Evolutionary conservation across 2,113 vertebrate species (phyloP), one percentile per base, ranked within the genome.

Genomic region (Reinhardtius hippoglossoides): DNA sequence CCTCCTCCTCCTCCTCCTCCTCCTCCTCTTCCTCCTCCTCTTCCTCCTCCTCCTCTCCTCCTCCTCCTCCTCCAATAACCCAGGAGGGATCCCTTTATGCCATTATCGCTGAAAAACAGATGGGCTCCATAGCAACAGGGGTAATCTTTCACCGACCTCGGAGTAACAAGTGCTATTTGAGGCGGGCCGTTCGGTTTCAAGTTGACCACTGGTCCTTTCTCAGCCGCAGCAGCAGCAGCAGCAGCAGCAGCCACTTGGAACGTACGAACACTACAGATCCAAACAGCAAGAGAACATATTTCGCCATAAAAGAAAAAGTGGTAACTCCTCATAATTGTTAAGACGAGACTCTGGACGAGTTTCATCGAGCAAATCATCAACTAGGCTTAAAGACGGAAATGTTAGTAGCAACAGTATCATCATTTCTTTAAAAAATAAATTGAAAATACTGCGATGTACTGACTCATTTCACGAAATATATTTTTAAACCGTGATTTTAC

Each of bases 41-140:
- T 31, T 2, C 12, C 40, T n/a, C n/a, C n/a, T n/a, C n/a, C n/a
- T n/a, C n/a, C n/a, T n/a, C n/a, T 55, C 1, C 56, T 26, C 21
- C 27, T 18, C 31, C 20, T 12, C 59, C 18, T 23, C 9, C 35
- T 18, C 59, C 31, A 42, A 15, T 46, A 81, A 76, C 63, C 66
- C 63, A 35, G 35, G 42, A 50, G 74, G 74, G 52, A 84, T 82
- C 60, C 52, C 71, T 81, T 76, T 66, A 65, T 59, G 14, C 23
- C 9, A 77, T 87, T 86, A 60, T 71, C 80, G 59, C 73, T 69
- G 60, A 42, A 81, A 81, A 88, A 81, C 80, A 84, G 67, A 80
- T 74, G 77, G 71, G 59, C 69, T 81, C 81, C 80, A 87, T 84
- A 78, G 88, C 88, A 90, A 91, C 67, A 0, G 55, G 24, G 67